Conservation (phyloP, 2,113 vertebrate species). For the Aldabrachelys gigantea region DNA sequence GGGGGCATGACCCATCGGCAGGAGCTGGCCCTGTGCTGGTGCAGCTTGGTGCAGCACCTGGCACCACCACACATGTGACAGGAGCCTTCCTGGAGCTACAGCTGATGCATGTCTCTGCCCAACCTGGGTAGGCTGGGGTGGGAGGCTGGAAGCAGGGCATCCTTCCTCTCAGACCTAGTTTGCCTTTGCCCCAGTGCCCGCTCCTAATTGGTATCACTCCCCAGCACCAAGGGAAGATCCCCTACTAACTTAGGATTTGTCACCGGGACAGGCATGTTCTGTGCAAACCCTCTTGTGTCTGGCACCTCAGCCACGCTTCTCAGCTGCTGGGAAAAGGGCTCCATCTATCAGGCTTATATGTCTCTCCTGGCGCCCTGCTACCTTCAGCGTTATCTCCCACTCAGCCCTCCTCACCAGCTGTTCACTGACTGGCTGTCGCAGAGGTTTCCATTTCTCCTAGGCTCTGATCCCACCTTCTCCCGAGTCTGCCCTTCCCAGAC, state of each 20-base stretch:
- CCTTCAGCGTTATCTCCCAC: background rate
- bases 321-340: background rate
- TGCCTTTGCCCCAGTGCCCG: too few species aligned
- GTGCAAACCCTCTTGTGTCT: background rate
- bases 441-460: background rate
- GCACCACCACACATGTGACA: fast-evolving
- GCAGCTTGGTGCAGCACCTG: fast-evolving
- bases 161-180: background rate
- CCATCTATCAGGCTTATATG: background rate
- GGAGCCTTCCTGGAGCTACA: too few species aligned
- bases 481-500: background rate
- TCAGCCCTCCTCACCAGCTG: background rate
- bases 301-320: background rate
- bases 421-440: background rate
- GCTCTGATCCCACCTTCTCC: background rate
- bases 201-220: too few species aligned
- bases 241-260: background rate
- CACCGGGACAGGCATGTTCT: background rate
- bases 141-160: background rate
- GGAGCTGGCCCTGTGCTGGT: background rate
- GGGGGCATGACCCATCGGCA: too few species aligned
- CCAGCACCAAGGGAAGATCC: too few species aligned
- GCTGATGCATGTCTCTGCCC: too few species aligned
- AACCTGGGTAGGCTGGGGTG: too few species aligned
- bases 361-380: background rate